phyloP scores from a whole-genome alignment of 2,113 vertebrate genomes.

The Aspiorhynchus laticeps region DNA sequence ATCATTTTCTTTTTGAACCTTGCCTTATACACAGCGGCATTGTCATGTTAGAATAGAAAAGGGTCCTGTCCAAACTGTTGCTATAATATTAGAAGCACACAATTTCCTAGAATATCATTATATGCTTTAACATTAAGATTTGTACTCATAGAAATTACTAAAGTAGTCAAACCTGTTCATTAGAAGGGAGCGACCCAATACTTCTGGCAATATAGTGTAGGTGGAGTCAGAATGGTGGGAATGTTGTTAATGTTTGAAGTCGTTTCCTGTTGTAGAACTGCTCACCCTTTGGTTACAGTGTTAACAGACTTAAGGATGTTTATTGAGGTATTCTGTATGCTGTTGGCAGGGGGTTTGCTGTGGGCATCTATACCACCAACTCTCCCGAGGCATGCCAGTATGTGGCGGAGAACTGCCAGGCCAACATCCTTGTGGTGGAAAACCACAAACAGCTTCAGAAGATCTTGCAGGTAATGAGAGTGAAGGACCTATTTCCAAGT shows the following conservation, averaged over 20 bases:
- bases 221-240: neutral
- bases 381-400: conserved; percentile 88
- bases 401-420: conserved; percentile 80
- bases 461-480: conserved; percentile 84
- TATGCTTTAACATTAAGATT: too few relatives aligned
- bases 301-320: neutral
- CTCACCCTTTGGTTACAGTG: neutral
- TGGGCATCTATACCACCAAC: conserved; percentile 94
- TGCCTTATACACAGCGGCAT: too few relatives aligned
- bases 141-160: too few relatives aligned
- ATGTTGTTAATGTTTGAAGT: neutral
- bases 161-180: too few relatives aligned
- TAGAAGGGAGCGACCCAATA: too few relatives aligned
- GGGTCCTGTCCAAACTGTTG: too few relatives aligned
- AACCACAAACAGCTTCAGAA: conserved; percentile 90
- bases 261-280: neutral
- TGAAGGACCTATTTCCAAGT: neutral
- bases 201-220: too few relatives aligned
- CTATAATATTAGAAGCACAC: too few relatives aligned
- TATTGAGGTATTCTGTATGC: neutral
- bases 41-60: too few relatives aligned
- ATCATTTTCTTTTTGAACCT: too few relatives aligned
- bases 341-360: conserved; percentile 83
- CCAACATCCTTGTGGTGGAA: conserved; percentile 87
- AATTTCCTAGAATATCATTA: too few relatives aligned